Percentiles rank a stretch among this genome's conserved stretches.
Evolutionary conservation across 1,140 invertebrate genomes (phyloP).

Genomic region (Polypedilum vanderplanki): DNA sequence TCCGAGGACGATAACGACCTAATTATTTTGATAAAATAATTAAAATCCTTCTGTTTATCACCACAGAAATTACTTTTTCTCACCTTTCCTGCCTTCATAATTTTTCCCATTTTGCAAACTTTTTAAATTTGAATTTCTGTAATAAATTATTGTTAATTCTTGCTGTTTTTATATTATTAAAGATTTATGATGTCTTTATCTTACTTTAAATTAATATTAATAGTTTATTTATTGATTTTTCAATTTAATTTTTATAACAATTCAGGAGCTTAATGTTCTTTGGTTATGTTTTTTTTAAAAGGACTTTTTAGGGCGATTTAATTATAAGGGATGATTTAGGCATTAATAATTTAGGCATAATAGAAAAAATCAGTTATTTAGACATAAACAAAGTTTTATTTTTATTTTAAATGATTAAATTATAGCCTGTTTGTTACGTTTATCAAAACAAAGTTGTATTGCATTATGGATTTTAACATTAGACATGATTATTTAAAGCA

Average conservation of each 20-base stretch:
- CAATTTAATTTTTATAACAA: background rate
- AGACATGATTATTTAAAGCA: conserved; percentile 35
- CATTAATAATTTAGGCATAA: background rate
- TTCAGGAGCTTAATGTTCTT: background rate
- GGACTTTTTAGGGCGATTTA: background rate
- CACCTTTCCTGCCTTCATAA: conserved; percentile 95
- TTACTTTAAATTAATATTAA: background rate
- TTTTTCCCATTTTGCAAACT: conserved; percentile 79
- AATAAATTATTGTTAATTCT: background rate
- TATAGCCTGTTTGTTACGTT: background rate
- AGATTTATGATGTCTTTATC: background rate
- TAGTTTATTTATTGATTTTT: background rate
- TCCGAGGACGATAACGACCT: conserved; percentile 87
- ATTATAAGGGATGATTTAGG: background rate
- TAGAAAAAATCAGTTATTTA: background rate
- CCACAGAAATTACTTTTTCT: background rate
- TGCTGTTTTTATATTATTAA: background rate
- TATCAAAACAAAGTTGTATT: background rate
- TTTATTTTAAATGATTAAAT: background rate
- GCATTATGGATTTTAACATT: background rate
- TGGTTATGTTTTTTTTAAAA: background rate
- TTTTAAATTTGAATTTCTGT: background rate
- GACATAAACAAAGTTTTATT: background rate
- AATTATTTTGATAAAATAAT: background rate
- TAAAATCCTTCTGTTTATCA: background rate